Base-by-base conservation (phyloP, 2,888 invertebrate genomes). In the Strigamia crassipes region DNA sequence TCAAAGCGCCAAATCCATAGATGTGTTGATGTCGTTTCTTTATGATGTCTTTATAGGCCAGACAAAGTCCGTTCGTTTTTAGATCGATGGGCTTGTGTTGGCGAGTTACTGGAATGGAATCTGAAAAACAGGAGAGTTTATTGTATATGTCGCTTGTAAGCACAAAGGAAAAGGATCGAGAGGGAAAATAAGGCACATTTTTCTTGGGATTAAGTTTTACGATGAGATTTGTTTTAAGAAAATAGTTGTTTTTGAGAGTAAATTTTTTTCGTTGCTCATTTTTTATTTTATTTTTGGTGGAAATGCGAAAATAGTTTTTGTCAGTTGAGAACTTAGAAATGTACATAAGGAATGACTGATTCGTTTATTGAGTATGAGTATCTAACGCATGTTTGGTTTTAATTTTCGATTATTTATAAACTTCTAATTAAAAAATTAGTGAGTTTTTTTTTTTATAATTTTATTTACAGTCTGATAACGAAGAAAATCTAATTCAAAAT, bases 11-110 rank as follows among this genome's bases (percentile, higher is more conserved):
- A 23, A 73, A 73, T 73, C 73, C 73, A 73, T 73, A 73, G 73
- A 73, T 73, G 73, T 73, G 73, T 73, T 73, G 73, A 73, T 73
- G 73, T 31, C 73, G 73, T 73, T 73, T 73, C 73, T 73, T 73
- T 73, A 73, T 73, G 73, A 73, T 27, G 73, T 73, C 73, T 73
- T 73, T 73, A 73, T 73, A 73, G 23, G 73, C 10, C 31, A 73
- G 73, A 23, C 73, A 73, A 73, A 73, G 73, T 73, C 73, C 73
- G 73, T 73, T 31, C 27, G 73, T n/a, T 73, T 18, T n/a, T 73
- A 31, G 73, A 73, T 73, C 73, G 73, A 73, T 73, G 73, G 31
- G 73, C 73, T 31, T 15, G 73, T 73, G 73, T 13, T 31, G 73
- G 73, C 73, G 31, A 73, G 23, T 73, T 73, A 73, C 73, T 73